Evolutionary conservation across 35 echinoderm and acorn worm genomes (phyloP).

Genomic region (Apostichopus parvimensis): DNA sequence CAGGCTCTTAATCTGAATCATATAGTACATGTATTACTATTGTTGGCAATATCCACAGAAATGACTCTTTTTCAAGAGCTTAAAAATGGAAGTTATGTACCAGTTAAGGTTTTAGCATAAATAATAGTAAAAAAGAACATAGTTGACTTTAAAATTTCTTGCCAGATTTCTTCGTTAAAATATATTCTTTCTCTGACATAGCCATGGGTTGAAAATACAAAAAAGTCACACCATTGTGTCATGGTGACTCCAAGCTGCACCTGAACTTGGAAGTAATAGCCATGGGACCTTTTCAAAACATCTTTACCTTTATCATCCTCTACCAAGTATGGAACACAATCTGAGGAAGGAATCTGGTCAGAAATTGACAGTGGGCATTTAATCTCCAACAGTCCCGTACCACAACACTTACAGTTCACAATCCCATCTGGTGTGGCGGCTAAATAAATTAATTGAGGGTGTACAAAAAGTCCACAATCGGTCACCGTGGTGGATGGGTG

Average conservation of each 20-base stretch:
- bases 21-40: too few relatives aligned
- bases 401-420: too few relatives aligned
- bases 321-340: background rate
- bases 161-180: background rate
- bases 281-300: too few relatives aligned
- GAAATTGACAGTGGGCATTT: background rate
- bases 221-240: conserved; percentile 6
- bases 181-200: background rate
- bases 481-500: background rate
- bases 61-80: too few relatives aligned
- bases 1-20: too few relatives aligned
- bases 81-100: too few relatives aligned
- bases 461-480: too few relatives aligned
- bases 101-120: background rate
- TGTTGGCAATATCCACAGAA: too few relatives aligned
- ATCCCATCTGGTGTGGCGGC: too few relatives aligned
- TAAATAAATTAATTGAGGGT: too few relatives aligned
- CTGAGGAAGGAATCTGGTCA: background rate
- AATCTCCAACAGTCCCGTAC: too few relatives aligned
- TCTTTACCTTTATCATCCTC: background rate
- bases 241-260: background rate
- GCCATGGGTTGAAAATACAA: background rate
- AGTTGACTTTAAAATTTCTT: background rate
- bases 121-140: background rate
- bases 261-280: background rate